Evolutionary conservation across 2,888 invertebrate species (phyloP).

Genomic region (Malthinus flaveolus): DNA sequence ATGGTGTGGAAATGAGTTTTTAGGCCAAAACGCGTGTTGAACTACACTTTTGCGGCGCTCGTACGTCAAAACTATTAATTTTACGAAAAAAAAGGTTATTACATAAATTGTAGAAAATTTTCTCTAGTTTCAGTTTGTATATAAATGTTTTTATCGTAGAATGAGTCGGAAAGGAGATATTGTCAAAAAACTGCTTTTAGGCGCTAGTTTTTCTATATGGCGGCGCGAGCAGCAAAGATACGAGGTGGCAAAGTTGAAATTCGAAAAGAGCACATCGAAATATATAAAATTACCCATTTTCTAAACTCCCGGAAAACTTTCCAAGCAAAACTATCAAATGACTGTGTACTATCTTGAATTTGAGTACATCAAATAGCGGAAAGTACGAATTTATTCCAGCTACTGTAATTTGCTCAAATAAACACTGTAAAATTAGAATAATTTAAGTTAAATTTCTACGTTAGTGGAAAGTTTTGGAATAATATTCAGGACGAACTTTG

Average conservation of each 20-base stretch:
- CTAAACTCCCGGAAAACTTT: background rate
- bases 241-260: background rate
- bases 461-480: too few relatives aligned
- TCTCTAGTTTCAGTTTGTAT: background rate
- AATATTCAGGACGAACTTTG: too few relatives aligned
- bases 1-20: background rate
- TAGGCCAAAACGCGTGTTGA: too few relatives aligned
- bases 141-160: constrained; percentile 3
- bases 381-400: too few relatives aligned
- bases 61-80: too few relatives aligned
- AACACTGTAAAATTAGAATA: too few relatives aligned
- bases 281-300: background rate
- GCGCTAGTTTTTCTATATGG: background rate
- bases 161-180: constrained; percentile 2
- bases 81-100: background rate
- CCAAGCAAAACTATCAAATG: background rate
- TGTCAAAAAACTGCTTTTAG: constrained; percentile 2
- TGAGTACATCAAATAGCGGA: too few relatives aligned
- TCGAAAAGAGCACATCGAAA: background rate
- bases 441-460: too few relatives aligned
- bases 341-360: too few relatives aligned
- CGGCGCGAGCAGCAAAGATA: background rate
- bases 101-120: background rate
- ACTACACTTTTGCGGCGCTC: too few relatives aligned
- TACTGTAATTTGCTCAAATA: too few relatives aligned